Evolutionary conservation across 1,140 invertebrate genomes (phyloP), one percentile per base, ranked within the genome.

Genomic region (Nilaparvata lugens): DNA sequence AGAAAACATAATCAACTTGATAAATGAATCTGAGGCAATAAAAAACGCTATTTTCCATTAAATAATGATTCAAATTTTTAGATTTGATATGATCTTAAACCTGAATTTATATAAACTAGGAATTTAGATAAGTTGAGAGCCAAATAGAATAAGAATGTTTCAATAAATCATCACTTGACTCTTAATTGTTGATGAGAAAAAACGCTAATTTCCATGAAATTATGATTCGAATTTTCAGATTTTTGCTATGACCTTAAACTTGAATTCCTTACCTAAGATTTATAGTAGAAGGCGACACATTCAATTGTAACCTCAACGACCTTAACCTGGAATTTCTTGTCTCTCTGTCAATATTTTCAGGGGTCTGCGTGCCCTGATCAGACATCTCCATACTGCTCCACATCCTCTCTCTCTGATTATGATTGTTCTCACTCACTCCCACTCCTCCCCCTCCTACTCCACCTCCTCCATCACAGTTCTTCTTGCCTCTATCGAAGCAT

Each of bases 331-430:
- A 81, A 64, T 84, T 80, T 43, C 84, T 75, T 6, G 83, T 84
- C 67, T 87, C 85, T 3, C 76, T 76, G 0, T 78, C 77, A 48
- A 87, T 86, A 66, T 81, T 83, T n/a, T 80, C 78, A 0, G 84
- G 83, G 1, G 85, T 87, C 70, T 86, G 84, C 23, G 84, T 85
- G 5, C 79, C 77, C 58, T 83, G 81, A 69, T 85, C 83, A 56
- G 76, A 24, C 14, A 21, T 19, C 13, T n/a, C 31, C 28, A 19
- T 48, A 48, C 45, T 48, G 16, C 21, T 18, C 16, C 52, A 16
- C 21, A 21, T 54, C 5, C 28, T 4, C 52, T 28, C 16, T 35
- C 52, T 24, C 19, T 19, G 53, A 7, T 9, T 48, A 24, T 14
- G 31, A 35, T 11, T 35, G 9, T 35, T 35, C 31, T 35, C 31